Evolutionary conservation across 2,797 vertebrate genomes (phyloP).

Genomic region (Nannoperca australis): DNA sequence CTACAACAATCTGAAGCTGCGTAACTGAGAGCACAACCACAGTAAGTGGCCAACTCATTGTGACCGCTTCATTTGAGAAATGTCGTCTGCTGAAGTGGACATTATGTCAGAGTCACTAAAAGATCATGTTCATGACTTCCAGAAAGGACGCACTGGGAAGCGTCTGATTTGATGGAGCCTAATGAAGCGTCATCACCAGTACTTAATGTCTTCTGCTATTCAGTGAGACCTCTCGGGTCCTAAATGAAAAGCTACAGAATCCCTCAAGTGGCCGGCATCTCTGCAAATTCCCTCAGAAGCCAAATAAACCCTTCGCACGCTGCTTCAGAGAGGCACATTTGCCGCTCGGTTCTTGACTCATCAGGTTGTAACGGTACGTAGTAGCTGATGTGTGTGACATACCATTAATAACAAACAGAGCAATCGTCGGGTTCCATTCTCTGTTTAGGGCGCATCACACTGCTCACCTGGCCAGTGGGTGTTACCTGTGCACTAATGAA

Average conservation of each 20-base stretch:
- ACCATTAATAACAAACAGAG: no score
- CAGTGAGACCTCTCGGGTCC: constrained; percentile 32
- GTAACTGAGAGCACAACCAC: not conserved
- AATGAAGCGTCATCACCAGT: constrained; percentile 15
- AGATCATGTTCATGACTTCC: constrained; percentile 28
- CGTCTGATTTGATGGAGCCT: constrained; percentile 39
- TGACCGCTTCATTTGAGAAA: constrained; percentile 18
- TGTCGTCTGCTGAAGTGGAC: constrained; percentile 37
- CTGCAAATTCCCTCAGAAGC: constrained; percentile 15
- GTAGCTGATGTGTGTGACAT: not conserved
- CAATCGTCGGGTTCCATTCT: not conserved
- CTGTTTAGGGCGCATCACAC: not conserved
- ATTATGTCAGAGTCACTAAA: constrained; percentile 14
- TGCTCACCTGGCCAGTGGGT: not conserved
- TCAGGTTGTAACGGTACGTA: not conserved
- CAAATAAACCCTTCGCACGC: constrained; percentile 1
- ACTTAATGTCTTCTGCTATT: constrained; percentile 33
- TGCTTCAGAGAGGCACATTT: constrained; percentile 7
- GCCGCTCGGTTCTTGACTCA: not conserved
- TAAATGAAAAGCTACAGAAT: constrained; percentile 27
- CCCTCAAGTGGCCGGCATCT: not conserved
- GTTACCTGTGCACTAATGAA: not conserved
- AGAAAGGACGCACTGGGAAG: constrained; percentile 17
- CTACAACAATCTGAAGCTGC: not conserved
- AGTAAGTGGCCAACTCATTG: constrained; percentile 7